phyloP scores from a whole-genome alignment of 2,113 vertebrate species.

The Astur gentilis region DNA sequence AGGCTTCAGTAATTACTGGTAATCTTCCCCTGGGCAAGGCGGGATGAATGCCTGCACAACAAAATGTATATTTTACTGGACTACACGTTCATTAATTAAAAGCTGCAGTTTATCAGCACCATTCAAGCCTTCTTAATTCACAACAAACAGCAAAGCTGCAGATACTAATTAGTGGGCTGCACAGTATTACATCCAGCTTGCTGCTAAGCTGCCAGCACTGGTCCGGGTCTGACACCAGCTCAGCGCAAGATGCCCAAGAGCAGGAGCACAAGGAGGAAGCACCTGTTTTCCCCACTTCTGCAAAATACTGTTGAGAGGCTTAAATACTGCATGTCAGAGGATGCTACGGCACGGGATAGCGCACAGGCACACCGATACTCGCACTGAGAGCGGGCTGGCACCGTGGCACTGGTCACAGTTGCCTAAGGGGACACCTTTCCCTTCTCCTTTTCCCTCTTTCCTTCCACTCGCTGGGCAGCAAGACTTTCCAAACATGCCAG shows the following conservation, averaged over 20 bases:
- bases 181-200: background rate
- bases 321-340: accelerated
- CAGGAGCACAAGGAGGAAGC: background rate
- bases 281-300: background rate
- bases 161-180: background rate
- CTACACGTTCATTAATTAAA: background rate
- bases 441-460: background rate
- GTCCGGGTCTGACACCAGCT: accelerated
- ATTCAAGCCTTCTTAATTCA: background rate
- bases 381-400: accelerated
- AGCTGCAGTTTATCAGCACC: background rate
- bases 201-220: too few relatives aligned
- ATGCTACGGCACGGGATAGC: background rate
- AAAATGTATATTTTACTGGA: background rate
- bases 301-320: background rate
- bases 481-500: background rate
- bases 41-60: background rate
- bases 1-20: background rate
- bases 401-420: background rate
- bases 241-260: background rate
- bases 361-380: accelerated
- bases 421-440: background rate
- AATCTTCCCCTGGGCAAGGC: background rate
- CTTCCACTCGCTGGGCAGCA: background rate
- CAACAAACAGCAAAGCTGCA: background rate